Conservation (phyloP, 2,113 vertebrate genomes). For the Acanthochromis polyacanthus region DNA sequence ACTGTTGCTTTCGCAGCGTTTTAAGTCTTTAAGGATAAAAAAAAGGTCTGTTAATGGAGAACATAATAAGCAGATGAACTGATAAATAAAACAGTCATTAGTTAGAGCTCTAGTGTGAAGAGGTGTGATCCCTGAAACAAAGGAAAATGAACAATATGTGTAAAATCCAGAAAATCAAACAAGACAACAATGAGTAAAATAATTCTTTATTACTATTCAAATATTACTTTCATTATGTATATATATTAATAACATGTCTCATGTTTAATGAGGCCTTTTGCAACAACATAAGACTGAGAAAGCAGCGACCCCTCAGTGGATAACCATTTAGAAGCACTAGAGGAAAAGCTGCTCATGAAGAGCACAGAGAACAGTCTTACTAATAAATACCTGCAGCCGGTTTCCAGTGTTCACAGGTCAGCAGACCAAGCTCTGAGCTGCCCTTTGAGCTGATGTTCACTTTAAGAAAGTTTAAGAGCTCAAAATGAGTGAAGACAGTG, state of each 20-base stretch:
- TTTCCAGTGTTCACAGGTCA: neutral
- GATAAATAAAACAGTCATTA: too few relatives aligned
- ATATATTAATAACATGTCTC: conserved; percentile 4
- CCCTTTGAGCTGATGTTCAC: neutral
- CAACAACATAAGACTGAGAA: conserved; percentile 6
- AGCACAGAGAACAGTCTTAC: neutral
- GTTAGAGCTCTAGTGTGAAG: too few relatives aligned
- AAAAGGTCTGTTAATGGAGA: too few relatives aligned
- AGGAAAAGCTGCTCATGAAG: neutral
- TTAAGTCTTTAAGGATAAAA: too few relatives aligned
- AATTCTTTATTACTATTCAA: conserved; percentile 6
- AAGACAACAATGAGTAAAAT: conserved; percentile 1
- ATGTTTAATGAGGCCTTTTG: neutral
- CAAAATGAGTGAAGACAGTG: too few relatives aligned
- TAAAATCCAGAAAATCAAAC: neutral
- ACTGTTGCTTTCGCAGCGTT: too few relatives aligned
- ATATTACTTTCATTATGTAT: neutral
- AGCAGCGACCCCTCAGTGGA: neutral
- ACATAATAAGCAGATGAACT: too few relatives aligned
- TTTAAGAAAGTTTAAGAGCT: neutral
- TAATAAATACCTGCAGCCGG: neutral
- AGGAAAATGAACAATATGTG: too few relatives aligned
- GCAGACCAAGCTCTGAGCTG: neutral
- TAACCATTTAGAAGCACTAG: neutral
- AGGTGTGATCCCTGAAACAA: too few relatives aligned